Evolutionary conservation across 2,797 vertebrate genomes (phyloP), one percentile per base, ranked within the genome.

Genomic region (Myiotriccus ornatus): DNA sequence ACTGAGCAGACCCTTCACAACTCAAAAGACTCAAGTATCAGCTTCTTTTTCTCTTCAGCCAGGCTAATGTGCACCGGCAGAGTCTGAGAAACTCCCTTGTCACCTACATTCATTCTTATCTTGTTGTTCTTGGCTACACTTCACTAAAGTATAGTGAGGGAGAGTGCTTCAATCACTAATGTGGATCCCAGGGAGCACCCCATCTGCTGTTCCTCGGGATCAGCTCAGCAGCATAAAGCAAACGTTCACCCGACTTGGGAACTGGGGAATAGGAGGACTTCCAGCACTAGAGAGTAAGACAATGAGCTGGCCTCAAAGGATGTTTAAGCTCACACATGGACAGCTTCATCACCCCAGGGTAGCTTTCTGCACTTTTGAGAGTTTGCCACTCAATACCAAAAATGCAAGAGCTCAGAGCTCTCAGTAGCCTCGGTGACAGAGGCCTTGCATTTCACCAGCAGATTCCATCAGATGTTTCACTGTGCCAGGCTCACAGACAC

Each of bases 21-120:
- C 95, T 89, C 89, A 75, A 90, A 95, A 83, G 95, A 93, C 90
- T 95, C 75, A 76, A 84, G 94, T 95, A 94, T 96, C 93, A 69
- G 43, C 93, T 86, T 90, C 90, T 95, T 97, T 96, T 95, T 97
- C 95, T 95, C 89, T 80, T 87, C 77, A 95, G 92, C 83, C 92
- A 85, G 83, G 78, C 80, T 94, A 95, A 96, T 90, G 74, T 37
- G 43, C 83, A 70, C 65, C 8, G 2, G 87, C 90, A 93, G 55
- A 75, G 85, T 53, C 65, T 85, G 74, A 92, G 92, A 93, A 95
- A 94, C 94, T 96, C 95, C 93, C 91, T n/a, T 90, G 92, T 92
- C 73, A 80, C 94, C 93, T 94, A 73, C 53, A 96, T 92, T 90
- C 90, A 88, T 93, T 94, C 89, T 95, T 91, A 95, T 95, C 90